Conservation (phyloP, 2,888 invertebrate species). For the Reticulitermes lucifugus region DNA sequence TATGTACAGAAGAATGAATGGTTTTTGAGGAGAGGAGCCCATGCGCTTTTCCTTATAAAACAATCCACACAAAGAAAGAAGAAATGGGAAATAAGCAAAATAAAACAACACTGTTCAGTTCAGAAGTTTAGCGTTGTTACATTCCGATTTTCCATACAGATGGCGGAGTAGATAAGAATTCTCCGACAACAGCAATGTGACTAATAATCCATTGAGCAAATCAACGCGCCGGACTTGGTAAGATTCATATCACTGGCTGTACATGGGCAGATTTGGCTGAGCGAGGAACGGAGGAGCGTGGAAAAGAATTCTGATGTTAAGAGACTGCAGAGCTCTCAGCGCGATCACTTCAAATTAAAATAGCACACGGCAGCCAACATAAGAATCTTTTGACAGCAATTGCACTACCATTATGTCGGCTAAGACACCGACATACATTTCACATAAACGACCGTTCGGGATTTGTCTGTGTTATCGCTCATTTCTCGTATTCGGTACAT, state of each 20-base stretch:
- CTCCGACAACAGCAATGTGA: not conserved
- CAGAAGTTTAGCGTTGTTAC: not conserved
- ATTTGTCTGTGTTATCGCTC: too few relatives aligned
- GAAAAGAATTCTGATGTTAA: not conserved
- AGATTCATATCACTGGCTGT: slow-evolving; percentile 13
- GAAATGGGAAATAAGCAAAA: not conserved
- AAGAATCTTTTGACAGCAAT: too few relatives aligned
- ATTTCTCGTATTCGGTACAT: too few relatives aligned
- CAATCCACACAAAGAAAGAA: not conserved
- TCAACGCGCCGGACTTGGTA: slow-evolving; percentile 37
- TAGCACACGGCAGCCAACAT: not conserved
- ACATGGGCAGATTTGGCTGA: slow-evolving; percentile 26
- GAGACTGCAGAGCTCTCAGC: not conserved
- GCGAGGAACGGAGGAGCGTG: not conserved
- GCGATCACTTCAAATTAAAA: not conserved
- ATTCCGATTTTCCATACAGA: not conserved
- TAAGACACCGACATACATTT: too few relatives aligned
- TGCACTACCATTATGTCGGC: too few relatives aligned
- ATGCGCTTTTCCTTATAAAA: too few relatives aligned
- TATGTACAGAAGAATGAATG: too few relatives aligned
- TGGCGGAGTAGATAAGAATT: slow-evolving; percentile 34
- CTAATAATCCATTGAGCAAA: slow-evolving; percentile 47
- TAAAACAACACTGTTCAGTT: not conserved
- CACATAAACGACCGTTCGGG: too few relatives aligned
- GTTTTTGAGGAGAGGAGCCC: too few relatives aligned